Evolutionary conservation across 2,888 invertebrate species (phyloP).

Genomic region (Anoplius nigerrimus): DNA sequence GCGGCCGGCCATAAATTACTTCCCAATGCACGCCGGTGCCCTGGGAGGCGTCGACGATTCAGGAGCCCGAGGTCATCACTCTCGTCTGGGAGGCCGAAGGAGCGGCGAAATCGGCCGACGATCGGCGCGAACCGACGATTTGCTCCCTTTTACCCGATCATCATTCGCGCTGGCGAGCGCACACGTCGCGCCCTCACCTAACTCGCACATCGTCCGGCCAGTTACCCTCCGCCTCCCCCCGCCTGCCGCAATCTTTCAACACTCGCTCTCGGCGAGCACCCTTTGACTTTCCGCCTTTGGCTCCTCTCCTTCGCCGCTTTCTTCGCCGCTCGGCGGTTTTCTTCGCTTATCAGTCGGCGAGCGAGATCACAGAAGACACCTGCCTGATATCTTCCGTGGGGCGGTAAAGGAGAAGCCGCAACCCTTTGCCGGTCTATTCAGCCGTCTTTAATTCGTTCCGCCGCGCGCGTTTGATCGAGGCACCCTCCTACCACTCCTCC

Average conservation of each 20-base stretch:
- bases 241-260: too few species aligned
- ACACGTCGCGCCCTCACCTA: background rate
- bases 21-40: background rate
- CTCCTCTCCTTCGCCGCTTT: constrained; percentile 5
- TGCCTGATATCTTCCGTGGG: constrained; percentile 44
- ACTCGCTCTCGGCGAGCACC: too few species aligned
- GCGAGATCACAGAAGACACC: constrained; percentile 50
- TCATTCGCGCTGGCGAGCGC: background rate
- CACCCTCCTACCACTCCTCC: too few species aligned
- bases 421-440: constrained; percentile 31
- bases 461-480: constrained; percentile 49
- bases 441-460: constrained; percentile 42
- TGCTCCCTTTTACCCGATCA: background rate
- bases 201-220: too few species aligned
- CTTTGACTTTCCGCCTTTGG: constrained; percentile 8
- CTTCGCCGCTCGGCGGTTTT: constrained; percentile 18
- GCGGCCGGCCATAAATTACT: background rate
- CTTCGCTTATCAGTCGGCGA: constrained; percentile 38
- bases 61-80: background rate
- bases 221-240: too few species aligned
- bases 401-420: constrained; percentile 28
- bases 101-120: background rate
- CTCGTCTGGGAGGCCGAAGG: background rate
- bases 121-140: too few species aligned
- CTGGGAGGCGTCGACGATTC: background rate